Conservation (phyloP, 2,797 vertebrate genomes). For the Schizopygopsis malacanthus region DNA sequence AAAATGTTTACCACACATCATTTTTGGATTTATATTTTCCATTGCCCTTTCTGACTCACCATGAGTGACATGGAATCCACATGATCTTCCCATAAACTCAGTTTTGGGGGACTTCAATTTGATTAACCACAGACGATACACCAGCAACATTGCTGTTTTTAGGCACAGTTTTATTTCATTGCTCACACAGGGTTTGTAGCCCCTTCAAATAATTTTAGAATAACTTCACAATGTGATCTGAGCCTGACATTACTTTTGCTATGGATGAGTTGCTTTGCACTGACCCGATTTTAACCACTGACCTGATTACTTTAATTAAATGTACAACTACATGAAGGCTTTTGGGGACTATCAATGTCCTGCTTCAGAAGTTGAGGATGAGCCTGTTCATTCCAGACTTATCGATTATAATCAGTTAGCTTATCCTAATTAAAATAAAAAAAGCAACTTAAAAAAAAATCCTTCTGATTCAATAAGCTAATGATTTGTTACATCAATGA, state of each 20-base stretch:
- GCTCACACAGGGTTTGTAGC: constrained; percentile 37
- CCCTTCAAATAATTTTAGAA: constrained; percentile 40
- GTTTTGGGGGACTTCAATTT: constrained; percentile 58
- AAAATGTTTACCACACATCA: constrained; percentile 63
- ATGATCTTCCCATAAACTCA: constrained; percentile 55
- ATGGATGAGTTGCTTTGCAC: constrained; percentile 41
- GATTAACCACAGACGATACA: constrained; percentile 60
- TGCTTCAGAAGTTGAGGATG: constrained; percentile 39
- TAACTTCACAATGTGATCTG: constrained; percentile 39
- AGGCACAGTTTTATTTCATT: constrained; percentile 47
- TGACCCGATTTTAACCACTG: constrained; percentile 42
- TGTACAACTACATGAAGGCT: constrained; percentile 17
- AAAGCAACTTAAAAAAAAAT: neutral
- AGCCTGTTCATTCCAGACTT: constrained; percentile 8
- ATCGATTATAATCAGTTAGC: constrained; percentile 7
- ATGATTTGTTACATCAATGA: neutral
- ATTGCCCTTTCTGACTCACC: constrained; percentile 53
- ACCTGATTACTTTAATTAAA: constrained; percentile 40
- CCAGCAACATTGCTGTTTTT: constrained; percentile 40
- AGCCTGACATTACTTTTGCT: constrained; percentile 39
- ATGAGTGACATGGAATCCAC: constrained; percentile 40
- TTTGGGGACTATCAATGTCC: constrained; percentile 35
- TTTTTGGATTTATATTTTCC: constrained; percentile 62
- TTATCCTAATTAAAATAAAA: constrained; percentile 13
- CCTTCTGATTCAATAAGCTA: neutral